Base-by-base conservation (phyloP, 1,140 invertebrate genomes). In the Cecropterus lyciades region DNA sequence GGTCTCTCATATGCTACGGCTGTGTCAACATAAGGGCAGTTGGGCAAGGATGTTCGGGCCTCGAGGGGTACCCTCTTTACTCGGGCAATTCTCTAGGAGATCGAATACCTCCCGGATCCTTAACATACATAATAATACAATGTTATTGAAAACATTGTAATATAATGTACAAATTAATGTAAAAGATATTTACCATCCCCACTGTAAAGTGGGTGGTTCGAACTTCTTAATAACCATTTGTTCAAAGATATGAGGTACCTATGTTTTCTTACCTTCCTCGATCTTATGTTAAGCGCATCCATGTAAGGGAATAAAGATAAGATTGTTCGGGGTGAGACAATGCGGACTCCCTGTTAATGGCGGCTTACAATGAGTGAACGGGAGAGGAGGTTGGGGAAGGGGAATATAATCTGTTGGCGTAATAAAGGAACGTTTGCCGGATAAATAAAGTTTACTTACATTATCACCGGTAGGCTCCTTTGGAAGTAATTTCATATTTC, bases 401-500 rank as follows among this genome's bases (percentile, higher is more conserved):
- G 57, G 57, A 16, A 49, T 48, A 63, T 69, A 71, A 71, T 71
- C 69, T 67, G 69, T 52, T 59, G 59, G 52, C 53, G 57, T 71
- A 67, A 71, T 71, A 71, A 71, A 71, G 69, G 65, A 60, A 71
- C 69, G 52, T 67, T 57, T 52, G 53, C 30, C 56, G 60, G 46
- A 69, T 69, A 69, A 69, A 69, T 69, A 65, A 69, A 69, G 53
- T 69, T 69, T 64, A 69, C 57, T 69, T 57, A 57, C 49, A 68
- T 68, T 55, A 69, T 69, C 67, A 59, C 37, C 42, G 42, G 52
- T 56, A 48, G 46, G 15, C 63, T 48, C 63, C 16, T 60, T 64
- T 63, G 67, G 49, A 64, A 65, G 62, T 69, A 69, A 69, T 69
- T 59, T 69, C 60, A 69, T 69, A 65, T 69, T 69, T 69, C 62